phyloP scores from a whole-genome alignment of 2,888 invertebrate genomes.

The Aporophyla nigra region DNA sequence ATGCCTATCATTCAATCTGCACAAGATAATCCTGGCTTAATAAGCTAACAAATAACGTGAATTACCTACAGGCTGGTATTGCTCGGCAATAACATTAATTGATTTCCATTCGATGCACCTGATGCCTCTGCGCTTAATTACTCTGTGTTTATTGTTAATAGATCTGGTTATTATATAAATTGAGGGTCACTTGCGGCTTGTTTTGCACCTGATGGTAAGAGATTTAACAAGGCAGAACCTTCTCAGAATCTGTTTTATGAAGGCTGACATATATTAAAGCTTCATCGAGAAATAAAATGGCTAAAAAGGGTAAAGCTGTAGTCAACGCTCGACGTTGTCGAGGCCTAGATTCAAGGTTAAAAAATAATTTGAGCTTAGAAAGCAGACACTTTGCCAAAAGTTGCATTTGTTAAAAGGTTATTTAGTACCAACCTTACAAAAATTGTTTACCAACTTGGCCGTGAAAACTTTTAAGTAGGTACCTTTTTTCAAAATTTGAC shows the following conservation, averaged over 20 bases:
- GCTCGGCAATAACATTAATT: conserved; percentile 84
- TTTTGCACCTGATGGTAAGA: neutral
- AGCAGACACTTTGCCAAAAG: neutral
- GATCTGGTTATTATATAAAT: conserved; percentile 29
- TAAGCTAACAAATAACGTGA: conserved; percentile 76
- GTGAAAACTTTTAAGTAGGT: conserved; percentile 24
- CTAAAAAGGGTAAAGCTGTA: neutral
- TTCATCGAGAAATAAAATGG: neutral
- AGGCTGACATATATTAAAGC: neutral
- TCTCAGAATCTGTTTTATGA: neutral
- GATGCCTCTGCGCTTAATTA: conserved; percentile 69
- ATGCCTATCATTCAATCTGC: conserved; percentile 54
- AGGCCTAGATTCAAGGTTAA: neutral
- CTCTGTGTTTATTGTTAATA: conserved; percentile 56
- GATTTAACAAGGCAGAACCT: neutral
- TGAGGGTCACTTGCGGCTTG: neutral
- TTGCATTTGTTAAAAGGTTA: conserved; percentile 11
- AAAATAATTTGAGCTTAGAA: too few relatives aligned
- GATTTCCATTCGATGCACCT: conserved; percentile 85
- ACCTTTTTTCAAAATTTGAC: conserved; percentile 15
- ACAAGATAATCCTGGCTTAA: conserved; percentile 71
- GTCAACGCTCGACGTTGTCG: neutral
- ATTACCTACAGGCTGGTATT: conserved; percentile 67
- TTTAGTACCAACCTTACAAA: conserved; percentile 12
- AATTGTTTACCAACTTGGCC: conserved; percentile 12